Conservation (phyloP, 1,140 invertebrate species). For the Drosophila nigromelanica region DNA sequence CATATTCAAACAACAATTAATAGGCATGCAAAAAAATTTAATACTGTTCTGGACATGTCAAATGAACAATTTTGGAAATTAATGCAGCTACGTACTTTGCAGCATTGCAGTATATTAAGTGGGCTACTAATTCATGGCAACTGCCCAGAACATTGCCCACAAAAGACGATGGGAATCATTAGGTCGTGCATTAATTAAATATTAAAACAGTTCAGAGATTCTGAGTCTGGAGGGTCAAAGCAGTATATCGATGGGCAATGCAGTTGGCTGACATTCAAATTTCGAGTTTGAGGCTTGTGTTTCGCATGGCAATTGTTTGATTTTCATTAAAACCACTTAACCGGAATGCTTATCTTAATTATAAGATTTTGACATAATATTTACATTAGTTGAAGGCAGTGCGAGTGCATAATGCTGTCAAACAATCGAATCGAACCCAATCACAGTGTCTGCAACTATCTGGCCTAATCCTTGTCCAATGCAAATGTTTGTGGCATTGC, state of each 20-base stretch:
- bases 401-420: slow-evolving; percentile 44
- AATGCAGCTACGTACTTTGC: not conserved
- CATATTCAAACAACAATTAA: not conserved
- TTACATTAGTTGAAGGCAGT: slow-evolving; percentile 55
- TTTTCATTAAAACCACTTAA: slow-evolving; percentile 77
- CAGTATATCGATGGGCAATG: slow-evolving; percentile 19
- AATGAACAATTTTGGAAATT: not conserved
- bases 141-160: not conserved
- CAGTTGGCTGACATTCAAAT: not conserved
- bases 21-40: no score
- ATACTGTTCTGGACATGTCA: not conserved
- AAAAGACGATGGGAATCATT: slow-evolving; percentile 26
- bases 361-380: slow-evolving; percentile 77
- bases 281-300: slow-evolving; percentile 16
- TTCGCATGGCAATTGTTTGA: slow-evolving; percentile 61
- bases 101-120: not conserved
- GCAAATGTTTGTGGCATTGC: slow-evolving; percentile 58
- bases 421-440: slow-evolving; percentile 1
- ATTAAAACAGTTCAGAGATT: slow-evolving; percentile 29
- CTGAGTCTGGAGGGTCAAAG: not conserved
- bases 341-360: slow-evolving; percentile 75
- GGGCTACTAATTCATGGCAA: not conserved
- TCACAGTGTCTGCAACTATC: not conserved
- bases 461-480: slow-evolving; percentile 41
- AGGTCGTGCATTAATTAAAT: slow-evolving; percentile 59